Evolutionary conservation across 2,113 vertebrate species (phyloP).

Genomic region (Cyrtonyx montezumae): DNA sequence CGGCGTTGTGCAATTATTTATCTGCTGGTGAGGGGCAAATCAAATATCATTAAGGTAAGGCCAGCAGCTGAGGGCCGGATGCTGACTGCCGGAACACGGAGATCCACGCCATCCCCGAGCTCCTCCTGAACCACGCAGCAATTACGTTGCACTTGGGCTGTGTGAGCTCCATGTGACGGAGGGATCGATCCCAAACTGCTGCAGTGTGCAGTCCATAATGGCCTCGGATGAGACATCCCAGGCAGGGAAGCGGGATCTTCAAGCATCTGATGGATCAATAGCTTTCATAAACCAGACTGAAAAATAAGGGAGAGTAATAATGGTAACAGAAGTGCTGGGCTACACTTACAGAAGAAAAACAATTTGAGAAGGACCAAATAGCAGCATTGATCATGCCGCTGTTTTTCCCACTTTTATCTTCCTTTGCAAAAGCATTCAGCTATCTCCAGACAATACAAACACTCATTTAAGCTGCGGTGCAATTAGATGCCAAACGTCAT

Average conservation of each 20-base stretch:
- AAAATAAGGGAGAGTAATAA: constrained; percentile 66
- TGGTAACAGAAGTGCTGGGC: constrained; percentile 22
- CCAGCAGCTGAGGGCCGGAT: neutral
- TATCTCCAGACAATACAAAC: neutral
- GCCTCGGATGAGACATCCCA: constrained; percentile 27
- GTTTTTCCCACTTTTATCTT: constrained; percentile 14
- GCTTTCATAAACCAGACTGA: constrained; percentile 73
- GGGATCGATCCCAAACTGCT: neutral
- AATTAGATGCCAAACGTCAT: neutral
- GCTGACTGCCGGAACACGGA: neutral
- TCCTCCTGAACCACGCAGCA: neutral
- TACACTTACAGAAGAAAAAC: constrained; percentile 64
- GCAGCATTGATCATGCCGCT: constrained; percentile 58
- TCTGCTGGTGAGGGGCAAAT: constrained; percentile 21
- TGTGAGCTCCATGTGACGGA: neutral
- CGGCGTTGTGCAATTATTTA: neutral
- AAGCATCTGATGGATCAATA: constrained; percentile 66
- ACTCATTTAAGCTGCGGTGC: neutral
- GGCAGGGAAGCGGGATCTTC: constrained; percentile 18
- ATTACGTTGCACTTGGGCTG: neutral
- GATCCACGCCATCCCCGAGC: neutral
- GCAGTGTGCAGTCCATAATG: constrained; percentile 11
- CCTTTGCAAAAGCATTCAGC: neutral
- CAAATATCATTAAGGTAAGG: neutral
- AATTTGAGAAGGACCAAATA: constrained; percentile 52